Base-by-base conservation (phyloP, 2,113 vertebrate genomes). In the Glareola pratincola region DNA sequence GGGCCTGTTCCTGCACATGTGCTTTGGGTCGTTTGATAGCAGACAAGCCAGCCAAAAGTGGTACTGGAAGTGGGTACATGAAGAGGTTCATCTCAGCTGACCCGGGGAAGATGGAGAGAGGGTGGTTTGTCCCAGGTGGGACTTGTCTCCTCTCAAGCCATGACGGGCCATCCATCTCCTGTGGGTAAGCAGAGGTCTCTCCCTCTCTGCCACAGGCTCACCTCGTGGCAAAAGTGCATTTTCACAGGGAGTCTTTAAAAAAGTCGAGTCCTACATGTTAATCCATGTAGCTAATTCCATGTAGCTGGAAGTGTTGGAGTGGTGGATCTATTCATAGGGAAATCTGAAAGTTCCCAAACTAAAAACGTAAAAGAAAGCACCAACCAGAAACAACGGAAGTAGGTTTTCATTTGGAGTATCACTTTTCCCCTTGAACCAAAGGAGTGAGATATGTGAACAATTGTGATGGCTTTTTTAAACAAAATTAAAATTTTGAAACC, bases 1-100 rank as follows among this genome's bases (percentile, higher is more conserved):
- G 39, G 24, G 62, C 43, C 43, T 63, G 47, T 19, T 85, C 57
- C 88, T 69, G 53, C 41, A 82, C 69, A 26, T 50, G 77, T 79
- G 90, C 39, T 92, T 16, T 1, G 45, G 66, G 56, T 60, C 45
- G 36, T 87, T 75, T 71, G 50, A 30, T 51, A 60, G 4, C 57
- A 68, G 60, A 32, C 9, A 8, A 63, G 21, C 21, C 47, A 68
- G 92, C 29, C 72, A 60, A 56, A 68, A 81, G 34, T 7, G 3
- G 21, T 27, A 2, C 36, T 29, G 60, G 51, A 64, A 87, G 26
- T 0, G 3, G 27, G 30, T 29, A 16, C 0, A 0, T 0, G 0
- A 51, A 27, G 39, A 63, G 26, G 45, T 60, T 74, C 34, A 3
- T 21, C 14, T 34, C 80, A 68, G 36, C 15, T 1, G 0, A 14